A percentile compares a stretch with the other conserved stretches of the same genome.
These are phyloP conservation scores for Pissodes strobi DNA, from an alignment of 1,140 invertebrate species.

Conservation along the genomic window DNA sequence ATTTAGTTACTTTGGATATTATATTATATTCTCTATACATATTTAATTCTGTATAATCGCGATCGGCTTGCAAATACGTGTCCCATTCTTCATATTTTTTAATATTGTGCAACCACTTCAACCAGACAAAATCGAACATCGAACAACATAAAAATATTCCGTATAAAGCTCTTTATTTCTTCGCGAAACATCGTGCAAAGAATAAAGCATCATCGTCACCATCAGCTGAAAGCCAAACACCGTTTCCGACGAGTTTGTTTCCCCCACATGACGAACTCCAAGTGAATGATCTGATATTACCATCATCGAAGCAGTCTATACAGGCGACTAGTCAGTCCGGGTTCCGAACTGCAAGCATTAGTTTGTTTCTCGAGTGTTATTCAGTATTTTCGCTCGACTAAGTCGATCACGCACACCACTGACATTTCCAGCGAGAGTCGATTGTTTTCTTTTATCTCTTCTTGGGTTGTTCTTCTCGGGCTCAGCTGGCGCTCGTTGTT, in stretches of 20 bases:
- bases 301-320: constrained; percentile 11
- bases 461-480: constrained; percentile 13
- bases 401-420: constrained; percentile 7
- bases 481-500: constrained; percentile 1
- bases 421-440: constrained; percentile 13
- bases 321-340: constrained; percentile 10
- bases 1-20: too few species aligned
- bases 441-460: constrained; percentile 18
- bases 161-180: too few species aligned
- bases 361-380: background rate
- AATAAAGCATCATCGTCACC: constrained; percentile 6
- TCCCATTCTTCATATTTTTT: too few species aligned
- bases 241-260: constrained; percentile 14
- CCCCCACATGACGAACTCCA: constrained; percentile 12
- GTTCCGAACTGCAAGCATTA: constrained; percentile 2
- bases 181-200: too few species aligned
- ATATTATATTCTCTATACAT: too few species aligned
- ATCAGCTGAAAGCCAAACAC: constrained; percentile 18
- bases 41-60: too few species aligned
- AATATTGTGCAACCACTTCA: too few species aligned
- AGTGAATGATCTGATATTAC: constrained; percentile 18
- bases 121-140: too few species aligned
- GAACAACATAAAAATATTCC: too few species aligned
- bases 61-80: too few species aligned
- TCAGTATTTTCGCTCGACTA: background rate